These are phyloP conservation scores for Heteromormyrus szaboi DNA, from an alignment of 2,797 vertebrate genomes.

Conservation along the genomic window DNA sequence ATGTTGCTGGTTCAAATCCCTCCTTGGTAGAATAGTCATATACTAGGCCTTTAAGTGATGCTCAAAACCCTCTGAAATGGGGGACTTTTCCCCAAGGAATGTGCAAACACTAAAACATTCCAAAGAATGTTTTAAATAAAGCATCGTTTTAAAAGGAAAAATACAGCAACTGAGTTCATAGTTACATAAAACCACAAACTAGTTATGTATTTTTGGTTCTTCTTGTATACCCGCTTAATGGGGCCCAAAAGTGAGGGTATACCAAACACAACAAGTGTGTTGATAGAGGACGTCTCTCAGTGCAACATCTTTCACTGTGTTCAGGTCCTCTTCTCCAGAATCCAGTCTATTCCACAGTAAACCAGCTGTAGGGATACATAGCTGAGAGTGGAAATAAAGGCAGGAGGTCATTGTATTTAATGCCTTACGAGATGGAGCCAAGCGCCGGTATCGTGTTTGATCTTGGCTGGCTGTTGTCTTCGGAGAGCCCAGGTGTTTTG, in stretches of 20 bases:
- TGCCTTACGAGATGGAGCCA: background rate
- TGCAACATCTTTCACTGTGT: background rate
- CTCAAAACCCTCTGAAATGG: background rate
- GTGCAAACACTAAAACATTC: background rate
- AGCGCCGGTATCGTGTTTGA: background rate
- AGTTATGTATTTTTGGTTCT: background rate
- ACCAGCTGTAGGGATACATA: background rate
- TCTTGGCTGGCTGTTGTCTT: constrained; percentile 4
- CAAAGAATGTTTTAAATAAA: background rate
- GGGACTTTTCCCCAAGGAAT: too few species aligned
- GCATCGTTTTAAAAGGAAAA: background rate
- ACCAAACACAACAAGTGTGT: background rate
- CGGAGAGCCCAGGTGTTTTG: background rate
- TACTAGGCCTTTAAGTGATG: background rate
- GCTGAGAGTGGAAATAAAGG: background rate
- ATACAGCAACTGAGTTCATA: background rate
- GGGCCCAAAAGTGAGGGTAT: background rate
- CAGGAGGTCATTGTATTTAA: background rate
- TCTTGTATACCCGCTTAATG: background rate
- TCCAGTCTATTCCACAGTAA: background rate
- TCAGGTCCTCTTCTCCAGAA: background rate
- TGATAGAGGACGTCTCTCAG: background rate
- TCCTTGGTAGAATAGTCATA: background rate
- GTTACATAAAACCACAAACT: background rate
- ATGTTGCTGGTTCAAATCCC: background rate